A percentile compares a stretch with the other conserved stretches of the same genome.
Evolutionary conservation across 2,797 vertebrate species (phyloP).

Genomic region (Sciurus carolinensis): DNA sequence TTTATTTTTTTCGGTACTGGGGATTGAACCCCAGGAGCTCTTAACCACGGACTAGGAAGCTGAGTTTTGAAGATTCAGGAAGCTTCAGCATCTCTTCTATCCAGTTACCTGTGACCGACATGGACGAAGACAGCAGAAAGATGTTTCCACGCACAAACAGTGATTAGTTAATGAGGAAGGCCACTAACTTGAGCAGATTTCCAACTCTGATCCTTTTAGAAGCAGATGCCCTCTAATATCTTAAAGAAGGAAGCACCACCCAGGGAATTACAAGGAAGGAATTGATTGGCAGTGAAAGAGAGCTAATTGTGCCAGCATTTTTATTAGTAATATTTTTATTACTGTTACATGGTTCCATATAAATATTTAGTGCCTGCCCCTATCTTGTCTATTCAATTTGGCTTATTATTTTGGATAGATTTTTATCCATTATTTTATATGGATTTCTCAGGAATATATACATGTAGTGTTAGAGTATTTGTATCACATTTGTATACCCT

Average conservation of each 20-base stretch:
- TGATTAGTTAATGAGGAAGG: background rate
- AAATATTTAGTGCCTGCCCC: background rate
- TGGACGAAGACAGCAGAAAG: background rate
- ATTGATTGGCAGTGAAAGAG: background rate
- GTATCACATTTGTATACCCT: background rate
- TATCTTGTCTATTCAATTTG: background rate
- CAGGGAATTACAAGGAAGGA: background rate
- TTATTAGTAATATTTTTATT: conserved; percentile 13
- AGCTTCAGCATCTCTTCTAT: background rate
- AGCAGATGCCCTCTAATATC: background rate
- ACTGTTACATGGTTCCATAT: background rate
- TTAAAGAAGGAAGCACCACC: background rate
- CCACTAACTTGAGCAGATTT: background rate
- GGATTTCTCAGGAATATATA: background rate
- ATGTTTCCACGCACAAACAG: background rate
- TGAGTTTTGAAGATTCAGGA: background rate
- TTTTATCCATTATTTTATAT: background rate
- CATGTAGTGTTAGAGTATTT: background rate
- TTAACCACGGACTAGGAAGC: no score
- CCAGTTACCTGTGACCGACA: no score
- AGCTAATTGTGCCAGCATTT: background rate
- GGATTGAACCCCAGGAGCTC: no score
- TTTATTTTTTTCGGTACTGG: no score
- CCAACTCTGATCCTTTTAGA: conserved; percentile 8
- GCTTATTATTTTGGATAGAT: background rate